phyloP scores from a whole-genome alignment of 2,888 invertebrate species.

The Theretra japonica region DNA sequence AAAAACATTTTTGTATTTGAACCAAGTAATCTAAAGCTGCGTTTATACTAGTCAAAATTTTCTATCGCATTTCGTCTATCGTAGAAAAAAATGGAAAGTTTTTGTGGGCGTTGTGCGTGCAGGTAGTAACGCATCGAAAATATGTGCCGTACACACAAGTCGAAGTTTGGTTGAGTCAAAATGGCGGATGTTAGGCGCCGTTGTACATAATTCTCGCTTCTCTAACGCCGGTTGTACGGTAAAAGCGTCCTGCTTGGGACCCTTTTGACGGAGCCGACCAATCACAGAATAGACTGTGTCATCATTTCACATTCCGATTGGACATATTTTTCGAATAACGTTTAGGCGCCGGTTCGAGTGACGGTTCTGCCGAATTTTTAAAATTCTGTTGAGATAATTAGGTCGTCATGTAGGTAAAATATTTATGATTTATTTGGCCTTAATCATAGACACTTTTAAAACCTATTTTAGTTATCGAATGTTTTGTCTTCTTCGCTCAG shows the following conservation, averaged over 20 bases:
- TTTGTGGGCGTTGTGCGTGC: conserved; percentile 9
- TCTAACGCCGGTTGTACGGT: conserved; percentile 41
- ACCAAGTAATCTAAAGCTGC: background rate
- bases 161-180: conserved; percentile 46
- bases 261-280: conserved; percentile 48
- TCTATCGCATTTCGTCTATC: background rate
- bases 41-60: background rate
- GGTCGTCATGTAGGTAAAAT: background rate
- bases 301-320: conserved; percentile 40
- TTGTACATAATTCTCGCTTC: conserved; percentile 34
- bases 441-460: too few relatives aligned
- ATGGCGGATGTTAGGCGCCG: conserved; percentile 55
- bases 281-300: conserved; percentile 44
- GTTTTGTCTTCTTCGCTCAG: too few relatives aligned
- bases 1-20: conserved; percentile 4
- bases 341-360: background rate
- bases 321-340: conserved; percentile 17
- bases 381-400: background rate
- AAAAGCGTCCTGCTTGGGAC: conserved; percentile 47
- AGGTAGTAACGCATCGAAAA: conserved; percentile 20
- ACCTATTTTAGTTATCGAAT: too few relatives aligned
- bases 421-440: background rate
- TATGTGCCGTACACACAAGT: conserved; percentile 23
- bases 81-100: conserved; percentile 11
- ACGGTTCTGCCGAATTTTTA: background rate